Base-by-base conservation (phyloP, 2,113 vertebrate genomes). In the Istiophorus platypterus region DNA sequence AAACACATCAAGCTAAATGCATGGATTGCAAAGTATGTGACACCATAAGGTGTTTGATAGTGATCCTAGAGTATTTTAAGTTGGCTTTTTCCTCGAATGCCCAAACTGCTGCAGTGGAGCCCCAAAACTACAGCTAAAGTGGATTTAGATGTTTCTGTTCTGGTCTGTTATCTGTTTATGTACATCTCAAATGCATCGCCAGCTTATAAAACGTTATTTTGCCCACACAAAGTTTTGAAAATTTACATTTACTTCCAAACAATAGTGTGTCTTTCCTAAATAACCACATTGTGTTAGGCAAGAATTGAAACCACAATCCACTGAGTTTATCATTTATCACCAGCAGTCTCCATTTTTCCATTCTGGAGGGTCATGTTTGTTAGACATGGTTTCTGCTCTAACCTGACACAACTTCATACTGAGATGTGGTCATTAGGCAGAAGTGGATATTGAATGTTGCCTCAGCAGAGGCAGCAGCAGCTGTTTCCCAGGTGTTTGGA, bases 401-500 rank as follows among this genome's bases (percentile, higher is more conserved):
- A 79, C n/a, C 54, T 80, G 54, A 81, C 65, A 76, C 10, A 0
- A 41, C 62, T 80, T 31, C 20, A 15, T 17, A 1, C 42, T 59
- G 71, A 84, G 81, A 76, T 89, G 59, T 85, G 56, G 72, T 68
- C 82, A 67, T 77, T 62, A 65, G 63, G 67, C 31, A 59, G 66
- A 78, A 81, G 64, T 85, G 77, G 84, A 82, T 49, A 45, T 72
- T 80, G 77, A 81, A 70, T 13, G 72, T 72, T 88, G 78, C 85
- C 27, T 72, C 62, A 37, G 84, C 79, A 49, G 72, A 72, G 15
- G 78, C 63, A 41, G 70, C 72, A 45, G 70, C 93, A 95, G 94
- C 94, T 95, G 94, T 84, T 83, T 56, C 75, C 94, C 93, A 94
- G 93, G 94, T 95, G 93, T 94, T 79, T 78, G 91, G 63, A 87